These are phyloP conservation scores for Mactra quadrangularis DNA, from an alignment of 1,140 invertebrate species.

Conservation along the genomic window DNA sequence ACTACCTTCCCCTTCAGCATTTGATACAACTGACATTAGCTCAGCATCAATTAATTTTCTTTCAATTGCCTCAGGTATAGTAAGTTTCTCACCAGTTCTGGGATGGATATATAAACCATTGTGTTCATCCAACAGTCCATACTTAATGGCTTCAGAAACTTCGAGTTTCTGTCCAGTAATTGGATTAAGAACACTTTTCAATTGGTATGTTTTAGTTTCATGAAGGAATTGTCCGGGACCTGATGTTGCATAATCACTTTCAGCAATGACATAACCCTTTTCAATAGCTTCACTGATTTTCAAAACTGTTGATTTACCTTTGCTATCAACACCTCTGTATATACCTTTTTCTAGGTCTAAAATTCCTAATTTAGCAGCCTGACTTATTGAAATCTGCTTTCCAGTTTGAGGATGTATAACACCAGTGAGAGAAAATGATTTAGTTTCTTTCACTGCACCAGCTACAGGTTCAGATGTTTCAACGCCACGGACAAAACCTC, in stretches of 20 bases:
- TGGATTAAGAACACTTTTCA: slow-evolving; percentile 89
- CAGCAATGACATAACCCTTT: slow-evolving; percentile 79
- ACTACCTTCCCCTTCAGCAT: slow-evolving; percentile 76
- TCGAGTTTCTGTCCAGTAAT: slow-evolving; percentile 85
- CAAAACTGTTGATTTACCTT: slow-evolving; percentile 82
- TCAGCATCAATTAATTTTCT: slow-evolving; percentile 88
- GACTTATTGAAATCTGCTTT: slow-evolving; percentile 90
- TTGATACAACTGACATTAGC: slow-evolving; percentile 84
- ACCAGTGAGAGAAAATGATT: slow-evolving; percentile 84
- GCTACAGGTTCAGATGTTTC: slow-evolving; percentile 69
- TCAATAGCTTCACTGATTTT: slow-evolving; percentile 93
- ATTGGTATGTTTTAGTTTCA: slow-evolving; percentile 81
- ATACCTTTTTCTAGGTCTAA: slow-evolving; percentile 91
- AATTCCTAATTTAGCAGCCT: slow-evolving; percentile 93
- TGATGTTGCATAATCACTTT: slow-evolving; percentile 65
- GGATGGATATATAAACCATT: slow-evolving; percentile 91
- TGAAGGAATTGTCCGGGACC: slow-evolving; percentile 67
- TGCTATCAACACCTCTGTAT: slow-evolving; percentile 76
- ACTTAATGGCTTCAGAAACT: slow-evolving; percentile 91
- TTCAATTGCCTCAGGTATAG: slow-evolving; percentile 92
- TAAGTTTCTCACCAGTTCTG: slow-evolving; percentile 89
- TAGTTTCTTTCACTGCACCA: slow-evolving; percentile 79
- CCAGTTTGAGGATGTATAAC: slow-evolving; percentile 94
- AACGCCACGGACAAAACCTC: slow-evolving; percentile 76
- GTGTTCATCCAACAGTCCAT: slow-evolving; percentile 92